A percentile compares a stretch with the other conserved stretches of the same genome.
phyloP scores from a whole-genome alignment of 2,797 vertebrate species.

The Spizella passerina region DNA sequence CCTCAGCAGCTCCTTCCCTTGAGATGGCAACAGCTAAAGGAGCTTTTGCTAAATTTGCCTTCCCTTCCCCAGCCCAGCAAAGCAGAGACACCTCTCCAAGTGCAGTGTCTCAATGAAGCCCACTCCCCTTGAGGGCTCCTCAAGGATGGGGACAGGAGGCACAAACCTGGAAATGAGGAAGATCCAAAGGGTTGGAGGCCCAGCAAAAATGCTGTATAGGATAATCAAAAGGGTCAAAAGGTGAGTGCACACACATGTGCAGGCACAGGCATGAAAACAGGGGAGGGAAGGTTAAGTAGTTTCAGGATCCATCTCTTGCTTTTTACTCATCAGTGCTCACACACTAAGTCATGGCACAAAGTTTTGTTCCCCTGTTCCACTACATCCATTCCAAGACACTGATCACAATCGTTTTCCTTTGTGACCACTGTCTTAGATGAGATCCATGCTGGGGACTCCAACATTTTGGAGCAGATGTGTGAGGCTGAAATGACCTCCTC shows the following conservation, averaged over 20 bases:
- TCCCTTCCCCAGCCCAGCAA: background rate
- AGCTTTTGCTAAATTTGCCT: background rate
- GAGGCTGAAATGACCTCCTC: background rate
- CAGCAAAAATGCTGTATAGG: background rate
- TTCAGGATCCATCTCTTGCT: background rate
- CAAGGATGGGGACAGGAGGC: background rate
- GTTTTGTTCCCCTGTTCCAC: background rate
- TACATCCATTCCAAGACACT: background rate
- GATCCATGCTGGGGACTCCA: background rate
- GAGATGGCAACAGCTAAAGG: background rate
- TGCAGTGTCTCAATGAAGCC: fast-evolving
- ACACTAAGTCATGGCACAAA: fast-evolving
- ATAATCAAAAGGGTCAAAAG: background rate
- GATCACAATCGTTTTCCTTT: background rate
- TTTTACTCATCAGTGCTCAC: background rate
- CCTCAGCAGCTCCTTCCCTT: background rate
- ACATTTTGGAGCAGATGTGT: background rate
- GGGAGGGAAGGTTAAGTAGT: background rate
- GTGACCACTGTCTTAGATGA: background rate
- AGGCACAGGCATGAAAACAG: background rate
- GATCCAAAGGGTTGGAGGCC: background rate
- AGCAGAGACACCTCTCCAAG: background rate
- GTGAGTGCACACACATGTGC: background rate
- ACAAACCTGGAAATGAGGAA: background rate
- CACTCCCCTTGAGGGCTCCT: background rate